A percentile compares a stretch with the other conserved stretches of the same genome.
Conservation (phyloP, 2,797 vertebrate genomes). For the Acanthiza pusilla region DNA sequence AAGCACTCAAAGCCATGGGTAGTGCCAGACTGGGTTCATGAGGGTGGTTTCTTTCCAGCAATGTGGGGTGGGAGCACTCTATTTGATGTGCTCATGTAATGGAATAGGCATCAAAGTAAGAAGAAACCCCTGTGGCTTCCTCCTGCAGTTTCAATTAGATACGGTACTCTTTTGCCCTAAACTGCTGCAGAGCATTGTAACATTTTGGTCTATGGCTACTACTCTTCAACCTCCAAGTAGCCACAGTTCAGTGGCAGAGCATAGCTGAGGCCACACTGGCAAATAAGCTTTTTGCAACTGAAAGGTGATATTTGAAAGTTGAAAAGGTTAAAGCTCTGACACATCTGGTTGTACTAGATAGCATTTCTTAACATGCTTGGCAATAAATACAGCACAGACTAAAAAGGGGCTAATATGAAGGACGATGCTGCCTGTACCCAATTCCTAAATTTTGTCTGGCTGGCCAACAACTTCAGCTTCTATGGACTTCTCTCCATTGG, state of each 20-base stretch:
- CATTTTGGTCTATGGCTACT: neutral
- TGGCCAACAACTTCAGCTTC: neutral
- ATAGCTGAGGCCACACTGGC: neutral
- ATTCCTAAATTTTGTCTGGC: neutral
- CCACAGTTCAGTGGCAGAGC: neutral
- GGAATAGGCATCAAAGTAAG: slow-evolving; percentile 35
- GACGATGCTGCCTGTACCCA: rapidly evolving
- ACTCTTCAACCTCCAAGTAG: neutral
- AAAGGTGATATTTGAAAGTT: neutral
- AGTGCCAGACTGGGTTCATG: slow-evolving; percentile 4
- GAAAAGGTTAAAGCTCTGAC: neutral
- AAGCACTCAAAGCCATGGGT: neutral
- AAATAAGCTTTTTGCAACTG: neutral
- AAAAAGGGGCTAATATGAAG: neutral
- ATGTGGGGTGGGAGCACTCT: neutral
- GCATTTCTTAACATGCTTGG: neutral
- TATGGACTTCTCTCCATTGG: neutral
- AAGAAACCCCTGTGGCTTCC: slow-evolving; percentile 12
- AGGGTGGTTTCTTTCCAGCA: slow-evolving; percentile 21
- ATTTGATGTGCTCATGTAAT: slow-evolving; percentile 1
- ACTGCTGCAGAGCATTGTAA: neutral
- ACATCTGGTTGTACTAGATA: neutral
- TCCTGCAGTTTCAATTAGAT: slow-evolving; percentile 34
- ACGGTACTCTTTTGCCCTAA: neutral
- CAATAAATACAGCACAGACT: neutral